Evolutionary conservation across 2,888 invertebrate species (phyloP).

Genomic region (Eutolmus rufibarbis): DNA sequence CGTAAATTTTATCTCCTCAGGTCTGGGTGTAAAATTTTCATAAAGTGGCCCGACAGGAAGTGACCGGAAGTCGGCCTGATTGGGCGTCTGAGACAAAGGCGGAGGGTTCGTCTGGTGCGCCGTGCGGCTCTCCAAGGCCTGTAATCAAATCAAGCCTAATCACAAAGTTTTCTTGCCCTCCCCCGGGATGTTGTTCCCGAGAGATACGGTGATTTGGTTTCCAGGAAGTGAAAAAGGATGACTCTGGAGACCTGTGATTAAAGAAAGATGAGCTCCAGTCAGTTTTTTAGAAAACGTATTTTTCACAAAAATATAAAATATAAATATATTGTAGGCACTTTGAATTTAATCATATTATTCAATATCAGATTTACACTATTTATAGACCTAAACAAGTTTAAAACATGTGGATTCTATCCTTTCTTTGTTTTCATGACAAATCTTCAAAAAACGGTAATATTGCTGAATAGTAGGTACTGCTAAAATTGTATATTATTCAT

Average conservation of each 20-base stretch:
- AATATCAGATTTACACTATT: too few relatives aligned
- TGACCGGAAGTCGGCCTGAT: constrained; percentile 28
- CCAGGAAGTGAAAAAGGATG: neutral
- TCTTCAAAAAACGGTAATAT: too few relatives aligned
- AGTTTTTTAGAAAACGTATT: neutral
- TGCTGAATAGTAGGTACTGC: too few relatives aligned
- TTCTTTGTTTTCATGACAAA: too few relatives aligned
- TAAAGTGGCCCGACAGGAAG: constrained; percentile 14
- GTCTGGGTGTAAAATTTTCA: constrained; percentile 19
- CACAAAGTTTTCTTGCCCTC: constrained; percentile 3
- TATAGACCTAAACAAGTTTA: too few relatives aligned
- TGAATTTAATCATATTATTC: too few relatives aligned
- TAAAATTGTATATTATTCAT: too few relatives aligned
- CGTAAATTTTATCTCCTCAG: constrained; percentile 25
- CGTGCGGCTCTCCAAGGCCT: neutral
- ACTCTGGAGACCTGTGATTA: neutral
- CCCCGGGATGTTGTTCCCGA: neutral
- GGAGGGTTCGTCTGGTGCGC: neutral
- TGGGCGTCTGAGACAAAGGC: constrained; percentile 14
- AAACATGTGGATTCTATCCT: too few relatives aligned
- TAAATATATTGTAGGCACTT: too few relatives aligned
- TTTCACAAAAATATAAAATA: neutral
- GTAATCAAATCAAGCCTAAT: constrained; percentile 31
- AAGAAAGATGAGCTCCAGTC: neutral
- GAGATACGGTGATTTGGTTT: neutral